phyloP scores from a whole-genome alignment of 1,140 invertebrate species.

The Drosophila parabipectinata region DNA sequence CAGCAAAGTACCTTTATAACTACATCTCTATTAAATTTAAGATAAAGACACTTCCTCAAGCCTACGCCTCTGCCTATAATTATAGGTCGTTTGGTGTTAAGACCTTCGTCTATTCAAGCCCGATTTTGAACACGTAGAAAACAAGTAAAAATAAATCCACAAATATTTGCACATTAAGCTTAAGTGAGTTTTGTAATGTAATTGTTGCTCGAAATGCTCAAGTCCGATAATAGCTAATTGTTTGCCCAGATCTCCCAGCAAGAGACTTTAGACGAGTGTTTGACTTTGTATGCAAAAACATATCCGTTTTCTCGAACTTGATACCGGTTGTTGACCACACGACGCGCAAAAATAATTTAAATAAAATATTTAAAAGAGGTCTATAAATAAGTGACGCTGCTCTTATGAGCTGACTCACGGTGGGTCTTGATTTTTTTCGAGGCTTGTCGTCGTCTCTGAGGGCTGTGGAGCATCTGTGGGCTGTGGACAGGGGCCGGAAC shows the following conservation, averaged over 20 bases:
- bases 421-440: slow-evolving; percentile 27
- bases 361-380: slow-evolving; percentile 49
- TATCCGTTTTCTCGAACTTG: slow-evolving; percentile 65
- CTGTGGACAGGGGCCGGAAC: slow-evolving; percentile 36
- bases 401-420: slow-evolving; percentile 47
- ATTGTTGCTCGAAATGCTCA: slow-evolving; percentile 51
- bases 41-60: no score
- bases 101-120: slow-evolving; percentile 43
- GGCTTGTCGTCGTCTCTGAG: slow-evolving; percentile 54
- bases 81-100: slow-evolving; percentile 10
- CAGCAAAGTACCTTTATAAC: no score
- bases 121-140: slow-evolving; percentile 27
- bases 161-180: slow-evolving; percentile 69
- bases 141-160: slow-evolving; percentile 30
- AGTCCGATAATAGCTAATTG: slow-evolving; percentile 78
- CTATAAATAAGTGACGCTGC: slow-evolving; percentile 54
- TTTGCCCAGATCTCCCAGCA: slow-evolving; percentile 57
- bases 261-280: slow-evolving; percentile 38
- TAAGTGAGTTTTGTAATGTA: slow-evolving; percentile 50
- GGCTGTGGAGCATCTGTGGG: slow-evolving; percentile 35
- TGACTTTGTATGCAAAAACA: slow-evolving; percentile 31
- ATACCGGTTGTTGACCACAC: slow-evolving; percentile 66
- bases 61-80: slow-evolving; percentile 20
- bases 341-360: slow-evolving; percentile 30
- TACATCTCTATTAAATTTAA: no score